These are phyloP conservation scores for Anthophora plumipes DNA, from an alignment of 2,888 invertebrate species.

Conservation along the genomic window DNA sequence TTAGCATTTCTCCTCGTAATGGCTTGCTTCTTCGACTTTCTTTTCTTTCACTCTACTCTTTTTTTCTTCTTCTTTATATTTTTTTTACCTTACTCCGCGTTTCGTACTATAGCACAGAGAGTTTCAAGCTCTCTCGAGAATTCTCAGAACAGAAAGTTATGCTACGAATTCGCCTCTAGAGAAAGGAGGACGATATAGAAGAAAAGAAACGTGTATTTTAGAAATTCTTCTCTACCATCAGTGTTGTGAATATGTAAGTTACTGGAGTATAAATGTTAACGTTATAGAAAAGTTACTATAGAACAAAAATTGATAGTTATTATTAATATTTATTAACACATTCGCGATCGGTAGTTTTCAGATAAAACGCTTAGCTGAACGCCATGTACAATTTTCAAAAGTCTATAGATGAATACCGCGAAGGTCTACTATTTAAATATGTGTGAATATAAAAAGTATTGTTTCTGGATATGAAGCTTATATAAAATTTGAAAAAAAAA, in stretches of 20 bases:
- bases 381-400: no score
- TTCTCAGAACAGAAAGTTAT: not conserved
- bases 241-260: not conserved
- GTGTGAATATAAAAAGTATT: no score
- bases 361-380: no score
- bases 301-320: no score
- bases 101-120: not conserved
- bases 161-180: not conserved
- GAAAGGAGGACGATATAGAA: not conserved
- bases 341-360: no score
- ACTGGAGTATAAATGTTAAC: no score
- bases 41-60: not conserved
- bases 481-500: no score
- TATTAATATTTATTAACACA: no score
- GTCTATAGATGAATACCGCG: no score
- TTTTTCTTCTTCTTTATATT: not conserved
- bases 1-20: slow-evolving; percentile 39
- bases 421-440: no score
- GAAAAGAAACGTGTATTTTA: not conserved
- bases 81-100: not conserved
- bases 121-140: not conserved
- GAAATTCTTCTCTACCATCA: not conserved
- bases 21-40: not conserved
- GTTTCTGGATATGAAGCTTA: no score
- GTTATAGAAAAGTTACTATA: no score